Conservation (phyloP, 2,888 invertebrate species). For the Mamestra brassicae region DNA sequence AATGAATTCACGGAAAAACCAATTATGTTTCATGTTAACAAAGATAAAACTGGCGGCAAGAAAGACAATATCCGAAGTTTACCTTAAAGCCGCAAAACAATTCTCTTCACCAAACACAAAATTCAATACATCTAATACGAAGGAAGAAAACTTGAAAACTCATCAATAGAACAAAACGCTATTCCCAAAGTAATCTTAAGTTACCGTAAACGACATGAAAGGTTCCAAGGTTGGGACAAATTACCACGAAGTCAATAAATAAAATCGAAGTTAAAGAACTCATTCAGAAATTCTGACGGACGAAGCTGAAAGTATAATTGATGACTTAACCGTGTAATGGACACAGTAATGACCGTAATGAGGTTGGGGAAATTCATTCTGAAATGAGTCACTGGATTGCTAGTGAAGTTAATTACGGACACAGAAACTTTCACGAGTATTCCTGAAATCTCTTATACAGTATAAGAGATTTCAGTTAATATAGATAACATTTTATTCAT, state of each 20-base stretch:
- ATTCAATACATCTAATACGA: slow-evolving; percentile 40
- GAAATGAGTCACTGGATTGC: slow-evolving; percentile 36
- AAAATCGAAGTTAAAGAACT: slow-evolving; percentile 38
- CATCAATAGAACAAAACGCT: slow-evolving; percentile 54
- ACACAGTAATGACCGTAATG: slow-evolving; percentile 32
- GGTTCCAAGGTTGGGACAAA: slow-evolving; percentile 19
- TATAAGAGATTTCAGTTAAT: too few species aligned
- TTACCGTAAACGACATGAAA: slow-evolving; percentile 46
- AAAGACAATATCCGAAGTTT: slow-evolving; percentile 45
- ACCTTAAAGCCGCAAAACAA: slow-evolving; percentile 28
- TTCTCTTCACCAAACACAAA: slow-evolving; percentile 27
- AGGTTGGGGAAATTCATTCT: slow-evolving; percentile 5
- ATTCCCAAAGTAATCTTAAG: slow-evolving; percentile 57
- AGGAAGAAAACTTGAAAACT: slow-evolving; percentile 51
- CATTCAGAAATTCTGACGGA: slow-evolving; percentile 47
- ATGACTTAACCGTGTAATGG: slow-evolving; percentile 48
- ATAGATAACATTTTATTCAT: neutral
- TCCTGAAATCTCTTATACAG: neutral
- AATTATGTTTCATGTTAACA: slow-evolving; percentile 8
- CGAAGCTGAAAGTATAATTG: slow-evolving; percentile 41
- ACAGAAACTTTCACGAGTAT: neutral
- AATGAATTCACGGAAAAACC: neutral
- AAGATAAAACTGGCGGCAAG: slow-evolving; percentile 7
- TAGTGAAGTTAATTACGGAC: slow-evolving; percentile 16
- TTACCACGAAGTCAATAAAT: slow-evolving; percentile 44